These are phyloP conservation scores for Peromyscus attwateri DNA, from an alignment of 2,797 vertebrate species.

Conservation along the genomic window DNA sequence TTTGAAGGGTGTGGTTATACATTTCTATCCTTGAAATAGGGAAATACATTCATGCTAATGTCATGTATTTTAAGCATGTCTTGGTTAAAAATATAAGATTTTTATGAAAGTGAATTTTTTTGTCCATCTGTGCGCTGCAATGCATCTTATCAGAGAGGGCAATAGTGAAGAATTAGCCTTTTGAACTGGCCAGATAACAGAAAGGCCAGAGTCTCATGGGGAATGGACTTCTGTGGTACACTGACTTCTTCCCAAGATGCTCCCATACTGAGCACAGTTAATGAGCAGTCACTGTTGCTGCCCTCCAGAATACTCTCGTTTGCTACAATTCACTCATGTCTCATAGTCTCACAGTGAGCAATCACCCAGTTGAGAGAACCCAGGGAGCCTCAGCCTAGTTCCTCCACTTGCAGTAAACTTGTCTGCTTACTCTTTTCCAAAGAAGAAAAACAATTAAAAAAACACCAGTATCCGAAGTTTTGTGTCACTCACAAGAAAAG, in stretches of 20 bases:
- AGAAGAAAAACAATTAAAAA: slow-evolving; percentile 17
- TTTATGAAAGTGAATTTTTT: not conserved
- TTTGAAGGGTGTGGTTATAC: not conserved
- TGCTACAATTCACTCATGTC: not conserved
- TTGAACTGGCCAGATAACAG: not conserved
- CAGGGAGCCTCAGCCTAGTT: not conserved
- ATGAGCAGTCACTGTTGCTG: not conserved
- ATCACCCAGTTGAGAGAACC: not conserved
- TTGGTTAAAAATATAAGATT: slow-evolving; percentile 22
- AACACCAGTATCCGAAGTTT: not conserved
- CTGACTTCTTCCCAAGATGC: not conserved
- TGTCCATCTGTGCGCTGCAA: not conserved
- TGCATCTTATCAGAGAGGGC: not conserved
- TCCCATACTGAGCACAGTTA: not conserved
- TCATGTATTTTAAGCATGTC: not conserved
- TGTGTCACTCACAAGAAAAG: not conserved
- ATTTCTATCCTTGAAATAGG: slow-evolving; percentile 18
- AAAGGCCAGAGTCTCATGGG: not conserved
- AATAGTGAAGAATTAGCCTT: not conserved
- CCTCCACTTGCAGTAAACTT: not conserved
- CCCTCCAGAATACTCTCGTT: not conserved
- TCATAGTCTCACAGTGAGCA: not conserved
- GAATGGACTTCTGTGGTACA: not conserved
- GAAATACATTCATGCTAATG: not conserved
- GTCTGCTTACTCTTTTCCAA: not conserved